Evolutionary conservation across 2,113 vertebrate species (phyloP), one percentile per base, ranked within the genome.

Genomic region (Strix uralensis): DNA sequence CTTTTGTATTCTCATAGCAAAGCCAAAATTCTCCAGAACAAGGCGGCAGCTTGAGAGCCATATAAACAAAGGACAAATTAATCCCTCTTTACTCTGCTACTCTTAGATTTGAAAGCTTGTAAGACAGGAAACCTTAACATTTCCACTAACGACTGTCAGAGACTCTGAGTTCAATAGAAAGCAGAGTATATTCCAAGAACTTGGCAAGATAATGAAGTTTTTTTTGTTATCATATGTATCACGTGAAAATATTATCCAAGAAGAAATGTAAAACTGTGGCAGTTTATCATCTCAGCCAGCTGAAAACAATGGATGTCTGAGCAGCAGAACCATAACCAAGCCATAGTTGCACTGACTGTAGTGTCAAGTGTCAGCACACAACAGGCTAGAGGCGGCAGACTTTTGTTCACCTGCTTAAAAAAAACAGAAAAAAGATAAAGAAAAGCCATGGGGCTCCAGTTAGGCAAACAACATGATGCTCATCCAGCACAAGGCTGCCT

Each of bases 181-280:
- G 91, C 89, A 88, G 86, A 91, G 32, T 36, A 66, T 81, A 79
- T 94, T 87, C 91, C 84, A 92, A 86, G 77, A 92, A 93, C 71
- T 91, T 95, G 92, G 96, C 96, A 95, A 75, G 91, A 79, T 95
- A 95, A 86, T 9, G 91, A 95, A 84, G 87, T 66, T 89, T 95
- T 81, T 79, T 80, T 92, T 92, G 86, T 96, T 97, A 95, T 97
- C 74, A 0, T 80, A 22, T 12, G 81, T 65, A 91, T 87, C 92
- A 94, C 32, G 75, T 96, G 94, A 85, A 97, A 97, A 96, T 78
- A 89, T 58, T 95, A 87, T 66, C 86, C 78, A 89, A 95, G 91
- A 91, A 91, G 86, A 92, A 94, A 95, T 74, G 67, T 65, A 73
- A 92, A 94, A 94, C 86, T 18, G 36, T 77, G 81, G 81, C 81